phyloP scores from a whole-genome alignment of 2,797 vertebrate species.

The Tamandua tetradactyla region DNA sequence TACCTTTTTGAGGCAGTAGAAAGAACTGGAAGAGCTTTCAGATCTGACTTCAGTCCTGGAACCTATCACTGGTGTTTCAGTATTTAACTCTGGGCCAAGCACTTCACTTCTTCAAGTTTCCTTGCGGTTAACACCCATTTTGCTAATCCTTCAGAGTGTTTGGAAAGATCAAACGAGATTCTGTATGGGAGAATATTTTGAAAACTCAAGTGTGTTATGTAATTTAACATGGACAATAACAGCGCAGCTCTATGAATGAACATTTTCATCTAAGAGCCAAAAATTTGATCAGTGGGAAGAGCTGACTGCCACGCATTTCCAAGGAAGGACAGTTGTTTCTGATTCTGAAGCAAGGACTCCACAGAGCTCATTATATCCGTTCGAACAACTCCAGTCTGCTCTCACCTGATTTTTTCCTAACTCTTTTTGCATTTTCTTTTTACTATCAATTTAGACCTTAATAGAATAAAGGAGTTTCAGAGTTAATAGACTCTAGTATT shows the following conservation, averaged over 20 bases:
- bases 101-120: not conserved
- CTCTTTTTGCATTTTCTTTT: not conserved
- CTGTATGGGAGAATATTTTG: not conserved
- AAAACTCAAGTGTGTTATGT: conserved; percentile 27
- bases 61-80: not conserved
- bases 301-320: not conserved
- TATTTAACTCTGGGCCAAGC: not conserved
- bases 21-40: not conserved
- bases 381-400: not conserved
- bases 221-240: conserved; percentile 27
- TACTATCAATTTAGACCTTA: not conserved
- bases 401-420: not conserved
- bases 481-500: not conserved
- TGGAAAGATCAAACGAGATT: conserved; percentile 20
- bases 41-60: not conserved
- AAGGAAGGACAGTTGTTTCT: not conserved
- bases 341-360: not conserved
- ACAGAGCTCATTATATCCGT: not conserved
- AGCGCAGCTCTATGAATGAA: not conserved
- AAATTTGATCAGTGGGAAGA: not conserved
- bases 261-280: not conserved
- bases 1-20: not conserved
- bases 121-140: not conserved
- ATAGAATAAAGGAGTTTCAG: not conserved
- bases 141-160: not conserved